These are phyloP conservation scores for Lethrus apterus DNA, from an alignment of 1,140 invertebrate genomes.

Conservation along the genomic window DNA sequence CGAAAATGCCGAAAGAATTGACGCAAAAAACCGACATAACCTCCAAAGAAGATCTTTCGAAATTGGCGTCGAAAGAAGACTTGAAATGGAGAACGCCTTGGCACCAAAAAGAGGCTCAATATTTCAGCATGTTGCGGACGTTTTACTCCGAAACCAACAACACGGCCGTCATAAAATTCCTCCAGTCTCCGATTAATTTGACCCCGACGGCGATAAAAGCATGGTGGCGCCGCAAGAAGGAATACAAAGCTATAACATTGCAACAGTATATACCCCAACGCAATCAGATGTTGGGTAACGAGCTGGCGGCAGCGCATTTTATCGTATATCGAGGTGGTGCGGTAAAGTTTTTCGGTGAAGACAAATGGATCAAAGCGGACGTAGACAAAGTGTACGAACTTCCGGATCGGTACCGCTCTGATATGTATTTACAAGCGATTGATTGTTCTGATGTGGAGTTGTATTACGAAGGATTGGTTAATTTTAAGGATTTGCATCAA, in stretches of 20 bases:
- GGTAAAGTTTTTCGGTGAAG: constrained; percentile 55
- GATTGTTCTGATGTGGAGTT: constrained; percentile 56
- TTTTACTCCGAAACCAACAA: constrained; percentile 42
- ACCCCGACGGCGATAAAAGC: constrained; percentile 36
- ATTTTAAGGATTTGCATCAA: constrained; percentile 51
- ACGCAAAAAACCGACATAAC: constrained; percentile 6
- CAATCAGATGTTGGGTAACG: constrained; percentile 50
- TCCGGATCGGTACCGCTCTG: constrained; percentile 47
- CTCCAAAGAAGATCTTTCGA: constrained; percentile 15
- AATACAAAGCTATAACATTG: constrained; percentile 33
- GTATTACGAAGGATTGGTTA: constrained; percentile 64
- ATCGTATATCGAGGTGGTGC: constrained; percentile 56
- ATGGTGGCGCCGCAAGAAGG: constrained; percentile 42
- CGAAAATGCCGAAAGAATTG: constrained; percentile 2
- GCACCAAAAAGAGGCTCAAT: constrained; percentile 38
- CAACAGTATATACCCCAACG: constrained; percentile 45
- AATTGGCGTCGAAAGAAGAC: constrained; percentile 36
- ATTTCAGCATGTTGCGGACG: constrained; percentile 41
- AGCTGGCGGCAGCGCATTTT: constrained; percentile 71
- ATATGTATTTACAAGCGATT: constrained; percentile 56
- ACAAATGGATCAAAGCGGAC: constrained; percentile 51
- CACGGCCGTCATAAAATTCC: constrained; percentile 38
- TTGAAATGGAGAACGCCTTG: constrained; percentile 42
- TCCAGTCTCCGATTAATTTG: constrained; percentile 45
- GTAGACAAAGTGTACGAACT: constrained; percentile 46